Percentiles rank a stretch among this genome's conserved stretches.
These are phyloP conservation scores for Anthophora plumipes DNA, from an alignment of 2,888 invertebrate genomes.

Conservation along the genomic window DNA sequence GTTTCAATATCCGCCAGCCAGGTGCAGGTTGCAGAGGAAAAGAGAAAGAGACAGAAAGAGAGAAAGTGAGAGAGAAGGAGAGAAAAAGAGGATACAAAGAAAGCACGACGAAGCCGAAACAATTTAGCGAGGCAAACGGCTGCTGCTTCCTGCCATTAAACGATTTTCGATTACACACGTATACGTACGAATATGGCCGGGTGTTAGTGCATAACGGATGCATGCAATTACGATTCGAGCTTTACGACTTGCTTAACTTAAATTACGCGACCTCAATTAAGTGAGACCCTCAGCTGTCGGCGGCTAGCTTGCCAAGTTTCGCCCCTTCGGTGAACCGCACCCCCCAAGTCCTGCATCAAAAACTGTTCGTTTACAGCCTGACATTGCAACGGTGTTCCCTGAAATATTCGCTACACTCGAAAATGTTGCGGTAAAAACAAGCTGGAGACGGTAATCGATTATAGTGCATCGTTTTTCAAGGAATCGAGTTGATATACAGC, in stretches of 20 bases:
- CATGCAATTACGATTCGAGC: slow-evolving; percentile 73
- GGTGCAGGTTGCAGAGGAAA: too few species aligned
- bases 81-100: not conserved
- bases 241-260: slow-evolving; percentile 75
- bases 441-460: too few species aligned
- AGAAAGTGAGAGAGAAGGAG: too few species aligned
- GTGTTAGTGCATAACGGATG: slow-evolving; percentile 68
- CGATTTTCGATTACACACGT: slow-evolving; percentile 66
- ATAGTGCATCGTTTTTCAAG: too few species aligned
- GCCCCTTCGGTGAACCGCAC: slow-evolving; percentile 36
- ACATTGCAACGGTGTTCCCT: slow-evolving; percentile 2
- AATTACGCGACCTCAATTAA: slow-evolving; percentile 74
- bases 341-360: slow-evolving; percentile 57
- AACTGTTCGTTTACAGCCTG: slow-evolving; percentile 49
- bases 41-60: not conserved
- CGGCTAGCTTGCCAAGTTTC: slow-evolving; percentile 66
- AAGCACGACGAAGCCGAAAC: slow-evolving; percentile 39
- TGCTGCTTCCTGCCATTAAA: slow-evolving; percentile 56
- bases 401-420: slow-evolving; percentile 1
- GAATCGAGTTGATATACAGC: too few species aligned
- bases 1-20: slow-evolving; percentile 39
- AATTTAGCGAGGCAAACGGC: slow-evolving; percentile 57
- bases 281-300: slow-evolving; percentile 56
- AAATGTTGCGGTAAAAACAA: not conserved
- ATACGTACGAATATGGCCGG: slow-evolving; percentile 35